These are phyloP conservation scores for Gonioctena quinquepunctata DNA, from an alignment of 1,140 invertebrate species.

Conservation along the genomic window DNA sequence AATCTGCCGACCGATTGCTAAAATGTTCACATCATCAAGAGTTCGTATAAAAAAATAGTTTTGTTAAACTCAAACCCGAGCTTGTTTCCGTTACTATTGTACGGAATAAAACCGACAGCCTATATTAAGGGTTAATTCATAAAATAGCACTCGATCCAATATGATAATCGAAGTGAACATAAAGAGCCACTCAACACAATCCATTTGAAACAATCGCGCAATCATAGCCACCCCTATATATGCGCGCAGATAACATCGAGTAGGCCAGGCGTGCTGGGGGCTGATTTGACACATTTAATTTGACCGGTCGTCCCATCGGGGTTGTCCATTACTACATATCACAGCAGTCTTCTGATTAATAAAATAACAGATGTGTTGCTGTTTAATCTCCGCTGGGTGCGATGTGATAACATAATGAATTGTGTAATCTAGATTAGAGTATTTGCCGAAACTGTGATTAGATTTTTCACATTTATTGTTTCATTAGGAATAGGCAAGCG, in stretches of 20 bases:
- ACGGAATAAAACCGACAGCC: too few relatives aligned
- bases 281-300: conserved; percentile 49
- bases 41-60: too few relatives aligned
- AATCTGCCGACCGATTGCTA: too few relatives aligned
- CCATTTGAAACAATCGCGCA: conserved; percentile 43
- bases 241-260: conserved; percentile 26
- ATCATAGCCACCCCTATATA: conserved; percentile 42
- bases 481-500: too few relatives aligned
- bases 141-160: conserved; percentile 5
- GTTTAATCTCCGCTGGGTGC: conserved; percentile 17
- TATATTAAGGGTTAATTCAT: not conserved
- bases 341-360: conserved; percentile 29
- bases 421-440: not conserved
- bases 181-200: conserved; percentile 33
- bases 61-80: too few relatives aligned
- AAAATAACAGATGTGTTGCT: conserved; percentile 36
- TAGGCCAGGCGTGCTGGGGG: conserved; percentile 32
- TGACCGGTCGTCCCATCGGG: conserved; percentile 42
- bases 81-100: too few relatives aligned
- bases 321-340: conserved; percentile 27
- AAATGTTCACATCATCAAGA: too few relatives aligned
- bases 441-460: too few relatives aligned
- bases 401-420: conserved; percentile 19
- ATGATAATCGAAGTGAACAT: conserved; percentile 25
- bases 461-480: too few relatives aligned